phyloP scores from a whole-genome alignment of 1,140 invertebrate species.

The Dinothrombium tinctorium region DNA sequence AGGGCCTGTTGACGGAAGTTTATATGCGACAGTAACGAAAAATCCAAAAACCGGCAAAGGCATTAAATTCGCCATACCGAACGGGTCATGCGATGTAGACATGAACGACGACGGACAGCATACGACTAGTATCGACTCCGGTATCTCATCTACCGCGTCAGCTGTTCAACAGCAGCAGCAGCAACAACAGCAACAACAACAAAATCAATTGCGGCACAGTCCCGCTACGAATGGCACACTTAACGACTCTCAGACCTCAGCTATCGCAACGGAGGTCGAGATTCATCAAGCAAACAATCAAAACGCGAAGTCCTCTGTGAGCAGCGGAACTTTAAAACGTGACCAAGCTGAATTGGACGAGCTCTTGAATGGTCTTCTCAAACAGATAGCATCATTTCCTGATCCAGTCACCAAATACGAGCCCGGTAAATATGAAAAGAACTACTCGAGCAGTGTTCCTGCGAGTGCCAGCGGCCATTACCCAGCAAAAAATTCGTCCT shows the following conservation, averaged over 20 bases:
- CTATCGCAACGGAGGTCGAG: not conserved
- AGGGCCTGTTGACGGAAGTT: conserved; percentile 4
- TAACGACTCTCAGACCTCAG: not conserved
- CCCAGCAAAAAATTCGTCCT: not conserved
- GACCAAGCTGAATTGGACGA: conserved; percentile 35
- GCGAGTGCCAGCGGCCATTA: not conserved
- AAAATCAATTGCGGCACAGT: conserved; percentile 18
- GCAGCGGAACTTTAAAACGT: not conserved
- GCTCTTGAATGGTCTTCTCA: conserved; percentile 50
- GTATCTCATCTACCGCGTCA: conserved; percentile 7
- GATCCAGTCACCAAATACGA: conserved; percentile 19
- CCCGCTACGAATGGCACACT: not conserved
- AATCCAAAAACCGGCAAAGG: not conserved
- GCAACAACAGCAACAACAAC: conserved; percentile 14
- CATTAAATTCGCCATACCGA: not conserved
- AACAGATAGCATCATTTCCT: conserved; percentile 49
- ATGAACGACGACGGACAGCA: conserved; percentile 20
- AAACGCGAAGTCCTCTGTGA: not conserved
- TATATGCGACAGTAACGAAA: conserved; percentile 3
- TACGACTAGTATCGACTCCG: conserved; percentile 14
- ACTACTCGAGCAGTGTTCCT: not conserved
- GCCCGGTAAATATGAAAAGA: not conserved
- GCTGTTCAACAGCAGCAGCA: conserved; percentile 7
- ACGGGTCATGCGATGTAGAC: not conserved
- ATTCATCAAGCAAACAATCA: not conserved